Percentiles rank a stretch among this genome's conserved stretches.
Evolutionary conservation across 1,140 invertebrate species (phyloP).

Genomic region (Aphelinus atriplicis): DNA sequence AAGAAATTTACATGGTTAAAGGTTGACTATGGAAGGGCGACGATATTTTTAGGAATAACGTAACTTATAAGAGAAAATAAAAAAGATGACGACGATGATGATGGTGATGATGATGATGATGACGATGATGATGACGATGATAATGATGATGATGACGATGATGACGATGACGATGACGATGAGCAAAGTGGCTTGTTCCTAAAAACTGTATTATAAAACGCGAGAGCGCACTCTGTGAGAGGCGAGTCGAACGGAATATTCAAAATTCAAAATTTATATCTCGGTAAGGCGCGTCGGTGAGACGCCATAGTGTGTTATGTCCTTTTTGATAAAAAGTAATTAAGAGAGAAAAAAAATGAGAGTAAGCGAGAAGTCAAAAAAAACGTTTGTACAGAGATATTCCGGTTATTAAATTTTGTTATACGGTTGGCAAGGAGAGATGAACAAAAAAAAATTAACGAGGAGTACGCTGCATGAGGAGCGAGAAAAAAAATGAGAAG

Average conservation of each 20-base stretch:
- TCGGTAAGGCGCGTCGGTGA: slow-evolving; percentile 40
- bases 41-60: slow-evolving; percentile 56
- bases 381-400: slow-evolving; percentile 67
- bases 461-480: slow-evolving; percentile 37
- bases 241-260: slow-evolving; percentile 49
- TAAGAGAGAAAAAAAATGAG: slow-evolving; percentile 40
- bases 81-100: too few species aligned
- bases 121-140: too few species aligned
- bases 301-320: slow-evolving; percentile 51
- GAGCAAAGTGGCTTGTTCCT: slow-evolving; percentile 62
- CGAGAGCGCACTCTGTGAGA: slow-evolving; percentile 45
- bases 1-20: slow-evolving; percentile 61
- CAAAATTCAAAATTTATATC: slow-evolving; percentile 66
- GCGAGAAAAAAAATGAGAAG: slow-evolving; percentile 38
- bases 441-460: slow-evolving; percentile 4
- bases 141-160: too few species aligned
- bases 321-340: slow-evolving; percentile 57
- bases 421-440: slow-evolving; percentile 44
- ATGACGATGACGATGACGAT: slow-evolving; percentile 44
- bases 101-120: too few species aligned
- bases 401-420: slow-evolving; percentile 68
- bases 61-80: slow-evolving; percentile 55
- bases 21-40: slow-evolving; percentile 51
- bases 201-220: slow-evolving; percentile 59
- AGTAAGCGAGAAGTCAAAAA: slow-evolving; percentile 45